Conservation (phyloP, 2,113 vertebrate species). For the Oncorhynchus clarkii region DNA sequence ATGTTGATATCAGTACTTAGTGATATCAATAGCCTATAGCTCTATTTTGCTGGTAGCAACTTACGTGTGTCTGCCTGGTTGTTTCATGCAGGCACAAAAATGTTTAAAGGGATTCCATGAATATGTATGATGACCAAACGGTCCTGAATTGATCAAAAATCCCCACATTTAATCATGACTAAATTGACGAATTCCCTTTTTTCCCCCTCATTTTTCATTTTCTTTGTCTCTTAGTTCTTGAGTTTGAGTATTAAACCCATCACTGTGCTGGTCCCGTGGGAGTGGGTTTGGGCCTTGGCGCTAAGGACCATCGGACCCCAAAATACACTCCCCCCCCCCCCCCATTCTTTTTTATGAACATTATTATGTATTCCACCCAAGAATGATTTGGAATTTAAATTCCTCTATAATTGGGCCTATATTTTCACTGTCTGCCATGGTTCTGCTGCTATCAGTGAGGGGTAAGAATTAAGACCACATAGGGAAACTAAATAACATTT, state of each 20-base stretch:
- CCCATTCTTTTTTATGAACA: conserved; percentile 40
- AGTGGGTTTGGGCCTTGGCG: conserved; percentile 4
- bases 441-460: conserved; percentile 63
- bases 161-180: neutral
- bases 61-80: neutral
- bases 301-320: conserved; percentile 33
- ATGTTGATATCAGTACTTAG: conserved; percentile 25
- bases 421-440: conserved; percentile 51
- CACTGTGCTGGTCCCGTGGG: neutral
- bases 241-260: conserved; percentile 18
- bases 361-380: conserved; percentile 40
- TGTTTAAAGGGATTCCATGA: neutral
- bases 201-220: neutral
- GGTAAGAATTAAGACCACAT: conserved; percentile 80
- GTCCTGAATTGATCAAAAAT: neutral
- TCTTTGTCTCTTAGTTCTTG: conserved; percentile 2
- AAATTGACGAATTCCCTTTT: neutral
- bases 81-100: neutral
- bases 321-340: conserved; percentile 26
- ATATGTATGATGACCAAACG: neutral
- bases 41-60: neutral
- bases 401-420: conserved; percentile 71
- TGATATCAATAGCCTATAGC: conserved; percentile 6
- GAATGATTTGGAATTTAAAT: conserved; percentile 67
- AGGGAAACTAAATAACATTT: conserved; percentile 79